A percentile compares a stretch with the other conserved stretches of the same genome.
phyloP scores from a whole-genome alignment of 2,888 invertebrate species.

The Hydrotaea diabolus region DNA sequence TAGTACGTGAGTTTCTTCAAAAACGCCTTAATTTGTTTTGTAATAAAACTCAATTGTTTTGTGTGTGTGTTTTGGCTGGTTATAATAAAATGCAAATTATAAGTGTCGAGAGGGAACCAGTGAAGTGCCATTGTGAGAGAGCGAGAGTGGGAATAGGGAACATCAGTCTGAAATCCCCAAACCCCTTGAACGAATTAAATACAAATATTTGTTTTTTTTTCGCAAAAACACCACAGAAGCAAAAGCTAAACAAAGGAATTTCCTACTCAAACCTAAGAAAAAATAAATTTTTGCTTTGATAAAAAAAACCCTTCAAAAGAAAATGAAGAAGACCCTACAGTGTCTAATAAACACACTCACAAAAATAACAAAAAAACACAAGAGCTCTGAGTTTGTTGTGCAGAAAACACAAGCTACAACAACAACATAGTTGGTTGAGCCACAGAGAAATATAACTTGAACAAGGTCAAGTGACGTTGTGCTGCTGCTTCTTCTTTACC shows the following conservation, averaged over 20 bases:
- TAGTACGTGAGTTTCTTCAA: too few species aligned
- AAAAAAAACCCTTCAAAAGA: slow-evolving; percentile 3
- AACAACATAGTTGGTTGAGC: slow-evolving; percentile 28
- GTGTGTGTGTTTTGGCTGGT: background rate
- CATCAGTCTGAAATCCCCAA: too few species aligned
- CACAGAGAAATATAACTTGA: slow-evolving; percentile 58
- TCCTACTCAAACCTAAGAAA: too few species aligned
- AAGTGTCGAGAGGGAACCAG: too few species aligned
- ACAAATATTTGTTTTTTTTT: background rate
- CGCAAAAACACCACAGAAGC: background rate
- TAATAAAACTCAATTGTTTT: background rate
- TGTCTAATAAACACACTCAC: too few species aligned
- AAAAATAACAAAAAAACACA: slow-evolving; percentile 17
- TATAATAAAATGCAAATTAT: too few species aligned
- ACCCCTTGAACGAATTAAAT: background rate
- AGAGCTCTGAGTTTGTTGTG: too few species aligned
- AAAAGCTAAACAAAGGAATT: background rate
- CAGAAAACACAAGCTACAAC: slow-evolving; percentile 38
- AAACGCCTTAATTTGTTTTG: too few species aligned
- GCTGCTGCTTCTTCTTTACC: slow-evolving; percentile 16
- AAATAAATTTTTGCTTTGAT: background rate
- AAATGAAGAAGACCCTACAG: slow-evolving; percentile 9
- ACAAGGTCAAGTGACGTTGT: slow-evolving; percentile 70
- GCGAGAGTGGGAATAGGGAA: too few species aligned
- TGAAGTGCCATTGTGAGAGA: too few species aligned